Base-by-base conservation (phyloP, 2,888 invertebrate species). In the Xylocampa areola region DNA sequence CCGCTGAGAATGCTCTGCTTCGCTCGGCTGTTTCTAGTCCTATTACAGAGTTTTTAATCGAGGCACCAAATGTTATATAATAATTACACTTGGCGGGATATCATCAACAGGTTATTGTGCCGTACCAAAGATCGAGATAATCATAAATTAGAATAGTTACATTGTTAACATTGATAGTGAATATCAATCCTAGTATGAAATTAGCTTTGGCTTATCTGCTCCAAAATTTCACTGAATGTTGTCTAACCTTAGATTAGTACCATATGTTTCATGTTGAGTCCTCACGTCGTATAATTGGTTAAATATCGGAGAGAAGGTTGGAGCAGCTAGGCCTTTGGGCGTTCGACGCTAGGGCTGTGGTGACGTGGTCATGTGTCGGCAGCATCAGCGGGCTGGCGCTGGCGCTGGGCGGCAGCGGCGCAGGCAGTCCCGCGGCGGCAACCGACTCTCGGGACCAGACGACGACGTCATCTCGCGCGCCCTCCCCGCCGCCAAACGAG, bases 341-440 rank as follows among this genome's bases (percentile, higher is more conserved):
- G 77, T 68, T 77, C 73, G 77, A 80, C 81, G 87, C 84, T 89
- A 90, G 91, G 91, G 91, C 87, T 88, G 86, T 92, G 92, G 92
- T 94, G 92, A 94, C 90, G 86, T 92, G 88, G 92, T 91, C 89
- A 83, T 93, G 94, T 94, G 91, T 94, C 92, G 89, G 85, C 94
- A 94, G 94, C 89, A 94, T 94, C 92, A 93, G 87, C 93, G 94
- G 94, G 83, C 77, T 94, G 94, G 94, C 94, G 90, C 77, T 94
- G 92, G 94, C 94, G 87, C 91, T 94, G 81, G 94, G 94, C 72
- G 87, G 94, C 80, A 92, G 90, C 88, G 86, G 92, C 63, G 84
- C 88, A 35, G 90, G 90, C 87, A 92, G 91, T 62, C 92, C 92
- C 19, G 82, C 86, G 59, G 64, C 86, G 64, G 75, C 81, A 71